Percentiles rank a stretch among this genome's conserved stretches.
Conservation (phyloP, 2,888 invertebrate genomes). For the Oithona nana region DNA sequence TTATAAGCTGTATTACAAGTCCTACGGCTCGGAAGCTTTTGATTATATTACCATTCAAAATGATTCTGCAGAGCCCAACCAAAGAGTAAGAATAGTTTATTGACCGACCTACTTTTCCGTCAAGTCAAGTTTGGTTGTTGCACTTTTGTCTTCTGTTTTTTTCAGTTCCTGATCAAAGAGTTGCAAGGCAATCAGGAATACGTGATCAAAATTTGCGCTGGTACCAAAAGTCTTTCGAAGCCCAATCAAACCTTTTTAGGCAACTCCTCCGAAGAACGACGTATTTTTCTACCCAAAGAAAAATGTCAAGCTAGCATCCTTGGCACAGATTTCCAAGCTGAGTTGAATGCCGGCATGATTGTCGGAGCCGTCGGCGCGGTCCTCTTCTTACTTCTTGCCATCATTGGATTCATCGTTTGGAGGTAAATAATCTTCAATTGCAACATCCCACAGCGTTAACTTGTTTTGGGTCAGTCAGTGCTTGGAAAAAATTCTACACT, state of each 20-base stretch:
- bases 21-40: slow-evolving; percentile 30
- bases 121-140: background rate
- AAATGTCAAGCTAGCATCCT: background rate
- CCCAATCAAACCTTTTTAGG: background rate
- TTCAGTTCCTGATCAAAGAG: background rate
- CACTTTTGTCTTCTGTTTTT: background rate
- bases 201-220: slow-evolving; percentile 6
- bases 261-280: slow-evolving; percentile 1
- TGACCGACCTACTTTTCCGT: too few relatives aligned
- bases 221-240: background rate
- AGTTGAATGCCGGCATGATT: slow-evolving; percentile 47
- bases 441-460: too few relatives aligned
- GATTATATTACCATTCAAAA: slow-evolving; percentile 26
- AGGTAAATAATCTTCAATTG: too few relatives aligned
- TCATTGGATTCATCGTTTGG: slow-evolving; percentile 50
- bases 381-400: slow-evolving; percentile 45
- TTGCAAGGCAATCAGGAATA: background rate
- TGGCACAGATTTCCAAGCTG: slow-evolving; percentile 22
- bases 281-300: slow-evolving; percentile 1
- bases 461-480: too few relatives aligned
- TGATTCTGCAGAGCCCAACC: background rate
- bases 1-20: slow-evolving; percentile 44
- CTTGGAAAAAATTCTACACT: too few relatives aligned
- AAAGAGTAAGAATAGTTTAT: background rate
- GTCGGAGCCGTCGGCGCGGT: slow-evolving; percentile 49